Base-by-base conservation (phyloP, 2,797 vertebrate species). In the Alcedo atthis region DNA sequence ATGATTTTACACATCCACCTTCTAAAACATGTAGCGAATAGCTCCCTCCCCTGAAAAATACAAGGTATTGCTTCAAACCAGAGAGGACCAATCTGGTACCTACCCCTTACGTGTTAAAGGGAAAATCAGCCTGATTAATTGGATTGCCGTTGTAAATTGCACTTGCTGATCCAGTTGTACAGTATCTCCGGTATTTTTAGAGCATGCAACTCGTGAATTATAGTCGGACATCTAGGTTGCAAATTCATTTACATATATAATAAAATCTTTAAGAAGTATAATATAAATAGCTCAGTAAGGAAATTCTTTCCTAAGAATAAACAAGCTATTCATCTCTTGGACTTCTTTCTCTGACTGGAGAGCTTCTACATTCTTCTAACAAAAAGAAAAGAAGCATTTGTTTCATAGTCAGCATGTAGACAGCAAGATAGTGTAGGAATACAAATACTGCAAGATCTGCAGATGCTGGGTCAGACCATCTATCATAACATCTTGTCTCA, bases 21-120 rank as follows among this genome's bases (percentile, higher is more conserved):
- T 33, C n/a, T 75, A 71, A 83, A 93, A 93, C 84, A 40, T 24
- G 54, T 49, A 81, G 96, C 81, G 53, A 97, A 97, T 54, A 89
- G 96, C 95, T 93, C 96, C 95, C 94, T 96, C 93, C 6, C 32
- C 94, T 97, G 97, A 73, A 73, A 75, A 64, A 37, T 3, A 32
- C 15, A 35, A 67, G 85, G 83, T 33, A 96, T 51, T 95, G 68
- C 95, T 68, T 37, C 67, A 69, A 87, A 61, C 15, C n/a, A 19
- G 1, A 8, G 13, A 45, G 9, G 15, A 57, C 25, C 19, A 61
- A 30, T 71, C 33, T 58, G 33, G 16, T 6, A 64, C 22, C 1
- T 21, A 16, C 35, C 85, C 46, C 35, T 88, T 74, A 25, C 57
- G 9, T 15, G 33, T 48, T 55, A 64, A 63, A 43, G 7, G 15